Base-by-base conservation (phyloP, 2,888 invertebrate genomes). In the Gasteruption jaculator region DNA sequence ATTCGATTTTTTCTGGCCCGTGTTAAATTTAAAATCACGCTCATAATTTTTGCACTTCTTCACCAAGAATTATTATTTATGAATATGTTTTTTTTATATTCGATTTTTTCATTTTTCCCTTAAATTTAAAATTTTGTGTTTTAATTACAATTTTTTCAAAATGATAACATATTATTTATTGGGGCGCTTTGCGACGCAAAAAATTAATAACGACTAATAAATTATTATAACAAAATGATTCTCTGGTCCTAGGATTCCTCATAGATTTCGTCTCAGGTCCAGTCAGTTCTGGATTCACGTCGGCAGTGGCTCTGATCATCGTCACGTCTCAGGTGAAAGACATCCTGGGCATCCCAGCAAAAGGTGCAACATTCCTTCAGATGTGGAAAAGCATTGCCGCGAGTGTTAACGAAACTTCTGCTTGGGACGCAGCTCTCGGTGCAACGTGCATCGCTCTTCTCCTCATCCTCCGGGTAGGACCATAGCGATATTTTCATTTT, bases 241-340 rank as follows among this genome's bases (percentile, higher is more conserved):
- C 46, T 63, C 62, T 15, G n/a, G 43, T 66, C 65, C 14, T 58
- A 82, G 83, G 91, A 38, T 91, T 91, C 68, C 75, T 92, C 47
- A 84, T 91, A 45, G 89, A 91, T 71, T 91, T 92, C 66, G 89
- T 92, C 21, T 91, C 91, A 2, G 89, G 89, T 0, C 91, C 91
- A 0, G 91, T 92, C 1, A 86, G 88, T 2, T 88, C 87, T 0
- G 91, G 90, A 10, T 92, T 92, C 70, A 91, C 91, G 2, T 91
- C 91, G 1, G 91, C 91, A 2, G 91, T 90, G 8, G 90, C 91
- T 20, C 75, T 92, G 35, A 87, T 91, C 60, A 92, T 92, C 56
- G 82, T 90, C 26, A 85, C 88, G 1, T 90, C 91, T n/a, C 92
- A 92, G 72, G 76, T 91, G 15, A 90, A 90, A 71, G 86, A 88